Percentiles rank a stretch among this genome's conserved stretches.
phyloP scores from a whole-genome alignment of 2,113 vertebrate species.

The Planiliza haematocheilus region DNA sequence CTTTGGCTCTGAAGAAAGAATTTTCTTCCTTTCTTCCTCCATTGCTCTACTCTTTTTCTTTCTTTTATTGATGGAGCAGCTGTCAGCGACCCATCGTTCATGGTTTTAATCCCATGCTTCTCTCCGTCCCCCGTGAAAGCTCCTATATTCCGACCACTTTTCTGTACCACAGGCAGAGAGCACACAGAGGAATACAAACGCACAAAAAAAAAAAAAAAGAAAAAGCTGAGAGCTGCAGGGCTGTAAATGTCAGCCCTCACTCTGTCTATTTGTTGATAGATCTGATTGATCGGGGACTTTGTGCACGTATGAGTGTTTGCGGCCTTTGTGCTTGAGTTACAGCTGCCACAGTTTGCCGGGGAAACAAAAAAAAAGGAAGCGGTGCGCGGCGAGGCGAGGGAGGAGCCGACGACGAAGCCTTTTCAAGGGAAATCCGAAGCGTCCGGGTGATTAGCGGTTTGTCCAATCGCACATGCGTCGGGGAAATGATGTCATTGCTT shows the following conservation, averaged over 20 bases:
- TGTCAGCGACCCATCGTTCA: not conserved
- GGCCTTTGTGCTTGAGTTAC: constrained; percentile 15
- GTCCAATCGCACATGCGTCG: too few species aligned
- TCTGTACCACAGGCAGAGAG: not conserved
- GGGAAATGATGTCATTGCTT: too few species aligned
- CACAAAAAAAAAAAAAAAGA: not conserved
- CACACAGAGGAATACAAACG: constrained; percentile 7
- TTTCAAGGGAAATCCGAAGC: too few species aligned
- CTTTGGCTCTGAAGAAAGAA: too few species aligned
- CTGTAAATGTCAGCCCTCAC: constrained; percentile 72
- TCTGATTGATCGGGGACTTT: constrained; percentile 63
- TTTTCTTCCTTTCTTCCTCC: not conserved
- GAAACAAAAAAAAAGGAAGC: not conserved
- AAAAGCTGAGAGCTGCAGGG: constrained; percentile 50
- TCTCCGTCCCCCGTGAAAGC: not conserved
- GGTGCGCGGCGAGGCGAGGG: too few species aligned
- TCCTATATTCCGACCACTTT: not conserved
- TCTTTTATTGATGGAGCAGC: too few species aligned
- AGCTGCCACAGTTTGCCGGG: constrained; percentile 29
- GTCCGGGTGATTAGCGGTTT: too few species aligned
- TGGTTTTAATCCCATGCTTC: constrained; percentile 13
- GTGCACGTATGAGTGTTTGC: constrained; percentile 6
- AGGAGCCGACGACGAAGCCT: too few species aligned
- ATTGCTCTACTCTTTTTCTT: not conserved
- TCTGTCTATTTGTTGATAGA: constrained; percentile 70